Conservation (phyloP, 2,888 invertebrate genomes). For the Macrophya annulata region DNA sequence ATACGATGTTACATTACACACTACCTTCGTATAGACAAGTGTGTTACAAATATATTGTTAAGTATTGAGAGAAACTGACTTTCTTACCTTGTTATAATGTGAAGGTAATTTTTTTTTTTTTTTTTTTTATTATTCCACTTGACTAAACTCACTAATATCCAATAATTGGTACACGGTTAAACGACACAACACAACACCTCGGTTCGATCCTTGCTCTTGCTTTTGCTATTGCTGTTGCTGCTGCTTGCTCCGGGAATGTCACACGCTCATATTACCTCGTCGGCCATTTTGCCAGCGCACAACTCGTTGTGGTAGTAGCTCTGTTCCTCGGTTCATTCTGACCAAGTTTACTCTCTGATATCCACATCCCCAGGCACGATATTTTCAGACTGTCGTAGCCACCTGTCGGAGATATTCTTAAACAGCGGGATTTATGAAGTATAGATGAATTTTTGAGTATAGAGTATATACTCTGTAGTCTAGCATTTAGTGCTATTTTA, state of each 20-base stretch:
- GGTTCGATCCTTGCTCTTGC: not conserved
- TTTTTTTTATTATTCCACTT: not conserved
- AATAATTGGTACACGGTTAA: not conserved
- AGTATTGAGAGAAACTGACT: not conserved
- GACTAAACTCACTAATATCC: conserved; percentile 2
- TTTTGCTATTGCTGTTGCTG: conserved; percentile 1
- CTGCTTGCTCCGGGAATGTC: conserved; percentile 67
- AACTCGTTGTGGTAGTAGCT: conserved; percentile 44
- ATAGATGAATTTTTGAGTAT: not conserved
- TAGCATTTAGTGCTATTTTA: not conserved
- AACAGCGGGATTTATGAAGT: not conserved
- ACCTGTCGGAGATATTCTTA: not conserved
- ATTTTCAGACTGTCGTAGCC: not conserved
- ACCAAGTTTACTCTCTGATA: not conserved
- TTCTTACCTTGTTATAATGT: not conserved
- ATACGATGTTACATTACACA: conserved; percentile 3
- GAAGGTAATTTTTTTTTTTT: not conserved
- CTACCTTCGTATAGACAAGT: not conserved
- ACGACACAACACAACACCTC: conserved; percentile 10
- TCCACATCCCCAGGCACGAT: not conserved
- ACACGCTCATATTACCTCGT: conserved; percentile 70
- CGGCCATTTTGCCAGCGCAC: conserved; percentile 75
- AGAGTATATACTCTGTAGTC: not conserved
- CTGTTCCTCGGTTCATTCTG: conserved; percentile 5
- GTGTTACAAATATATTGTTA: not conserved